A percentile compares a stretch with the other conserved stretches of the same genome.
Conservation (phyloP, 64 coral and sea anemone species). For the Montipora capricornis region DNA sequence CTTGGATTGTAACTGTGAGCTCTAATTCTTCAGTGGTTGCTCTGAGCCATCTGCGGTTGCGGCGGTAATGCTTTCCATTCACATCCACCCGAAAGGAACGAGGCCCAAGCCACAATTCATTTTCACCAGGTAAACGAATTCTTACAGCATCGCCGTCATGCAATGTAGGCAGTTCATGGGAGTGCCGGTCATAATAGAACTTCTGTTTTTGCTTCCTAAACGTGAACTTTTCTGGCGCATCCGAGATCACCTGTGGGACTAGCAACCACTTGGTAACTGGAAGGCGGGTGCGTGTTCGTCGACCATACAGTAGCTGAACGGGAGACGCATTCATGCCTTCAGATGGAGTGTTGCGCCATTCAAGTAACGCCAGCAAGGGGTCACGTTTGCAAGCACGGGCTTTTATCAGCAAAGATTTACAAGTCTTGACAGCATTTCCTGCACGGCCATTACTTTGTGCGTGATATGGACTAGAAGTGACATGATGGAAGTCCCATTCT, state of each 20-base stretch:
- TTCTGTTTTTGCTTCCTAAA: neutral
- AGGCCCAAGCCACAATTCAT: conserved; percentile 2
- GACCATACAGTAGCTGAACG: conserved; percentile 21
- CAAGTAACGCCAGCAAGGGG: neutral
- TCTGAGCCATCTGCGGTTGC: neutral
- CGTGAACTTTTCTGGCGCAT: neutral
- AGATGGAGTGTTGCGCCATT: conserved; percentile 18
- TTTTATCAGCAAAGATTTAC: conserved; percentile 9
- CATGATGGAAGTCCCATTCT: neutral
- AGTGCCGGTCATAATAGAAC: neutral
- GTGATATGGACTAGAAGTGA: conserved; percentile 20
- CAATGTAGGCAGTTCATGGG: conserved; percentile 18
- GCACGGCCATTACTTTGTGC: conserved; percentile 17
- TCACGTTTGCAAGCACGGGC: neutral
- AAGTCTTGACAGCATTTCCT: conserved; percentile 27
- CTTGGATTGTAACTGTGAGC: neutral
- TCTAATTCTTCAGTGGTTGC: neutral
- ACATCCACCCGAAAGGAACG: neutral
- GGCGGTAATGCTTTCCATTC: no score
- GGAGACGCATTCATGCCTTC: conserved; percentile 11
- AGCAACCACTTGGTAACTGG: conserved; percentile 31
- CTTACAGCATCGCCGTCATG: neutral
- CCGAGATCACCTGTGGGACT: conserved; percentile 6
- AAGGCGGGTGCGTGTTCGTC: conserved; percentile 19
- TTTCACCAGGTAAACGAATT: conserved; percentile 6